phyloP scores from a whole-genome alignment of 2,888 invertebrate genomes.

The Dynastes maya region DNA sequence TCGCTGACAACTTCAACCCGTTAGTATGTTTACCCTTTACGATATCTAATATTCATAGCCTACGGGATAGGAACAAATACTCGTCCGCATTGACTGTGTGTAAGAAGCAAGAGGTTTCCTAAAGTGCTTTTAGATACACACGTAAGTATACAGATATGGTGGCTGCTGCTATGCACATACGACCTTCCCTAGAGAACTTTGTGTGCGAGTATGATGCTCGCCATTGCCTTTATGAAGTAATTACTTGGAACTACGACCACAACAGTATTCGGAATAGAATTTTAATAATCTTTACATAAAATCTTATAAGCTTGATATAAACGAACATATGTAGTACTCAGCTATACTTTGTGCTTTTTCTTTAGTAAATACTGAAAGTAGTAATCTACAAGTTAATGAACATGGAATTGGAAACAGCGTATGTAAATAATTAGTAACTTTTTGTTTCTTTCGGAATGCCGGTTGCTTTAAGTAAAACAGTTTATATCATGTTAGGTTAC shows the following conservation, averaged over 20 bases:
- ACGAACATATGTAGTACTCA: not conserved
- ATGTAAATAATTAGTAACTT: too few relatives aligned
- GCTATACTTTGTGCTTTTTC: not conserved
- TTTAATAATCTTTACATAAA: slow-evolving; percentile 40
- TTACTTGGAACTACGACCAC: slow-evolving; percentile 17
- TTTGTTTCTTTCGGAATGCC: too few relatives aligned
- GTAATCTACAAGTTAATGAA: too few relatives aligned
- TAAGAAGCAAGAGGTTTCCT: slow-evolving; percentile 36
- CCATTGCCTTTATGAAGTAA: slow-evolving; percentile 39
- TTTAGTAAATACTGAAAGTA: too few relatives aligned
- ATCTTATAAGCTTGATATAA: not conserved
- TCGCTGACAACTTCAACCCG: slow-evolving; percentile 43
- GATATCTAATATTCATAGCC: slow-evolving; percentile 58
- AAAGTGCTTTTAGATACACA: slow-evolving; percentile 33
- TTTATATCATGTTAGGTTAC: too few relatives aligned
- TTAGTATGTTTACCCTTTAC: slow-evolving; percentile 50
- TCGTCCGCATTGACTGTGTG: slow-evolving; percentile 16
- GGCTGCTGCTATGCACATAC: slow-evolving; percentile 14
- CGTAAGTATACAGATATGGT: slow-evolving; percentile 7
- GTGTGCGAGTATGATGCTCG: slow-evolving; percentile 10
- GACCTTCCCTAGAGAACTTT: slow-evolving; percentile 24
- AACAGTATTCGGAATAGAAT: slow-evolving; percentile 27
- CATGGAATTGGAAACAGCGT: too few relatives aligned
- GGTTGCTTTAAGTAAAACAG: too few relatives aligned
- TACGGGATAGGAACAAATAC: slow-evolving; percentile 51